A percentile compares a stretch with the other conserved stretches of the same genome.
Evolutionary conservation across 2,113 vertebrate species (phyloP).

Genomic region (Taurulus bubalis): DNA sequence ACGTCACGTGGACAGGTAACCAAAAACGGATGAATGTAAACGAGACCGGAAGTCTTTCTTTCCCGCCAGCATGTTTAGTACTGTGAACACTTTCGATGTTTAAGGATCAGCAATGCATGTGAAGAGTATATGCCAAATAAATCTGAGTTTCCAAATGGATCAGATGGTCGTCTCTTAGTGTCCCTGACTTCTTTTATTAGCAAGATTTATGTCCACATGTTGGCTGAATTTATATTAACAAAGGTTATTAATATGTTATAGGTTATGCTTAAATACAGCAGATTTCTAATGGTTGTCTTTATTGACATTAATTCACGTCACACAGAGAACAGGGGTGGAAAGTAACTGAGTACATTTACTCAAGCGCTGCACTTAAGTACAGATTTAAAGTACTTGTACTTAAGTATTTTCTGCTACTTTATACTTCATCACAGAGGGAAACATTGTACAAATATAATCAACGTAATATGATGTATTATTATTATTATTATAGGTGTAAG

Average conservation of each 20-base stretch:
- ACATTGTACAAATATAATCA: not conserved
- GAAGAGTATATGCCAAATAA: slow-evolving; percentile 78
- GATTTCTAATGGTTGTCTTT: not conserved
- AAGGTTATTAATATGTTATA: not conserved
- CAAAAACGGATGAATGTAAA: slow-evolving; percentile 60
- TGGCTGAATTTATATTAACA: not conserved
- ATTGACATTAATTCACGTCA: not conserved
- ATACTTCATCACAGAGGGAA: not conserved
- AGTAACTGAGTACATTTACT: not conserved
- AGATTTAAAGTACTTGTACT: not conserved
- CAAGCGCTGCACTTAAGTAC: not conserved
- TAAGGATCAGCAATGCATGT: slow-evolving; percentile 80
- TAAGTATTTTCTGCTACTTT: not conserved
- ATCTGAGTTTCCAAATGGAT: slow-evolving; percentile 56
- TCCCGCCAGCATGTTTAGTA: slow-evolving; percentile 81
- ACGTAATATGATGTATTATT: not conserved
- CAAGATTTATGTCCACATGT: not conserved
- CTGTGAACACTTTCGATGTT: slow-evolving; percentile 75
- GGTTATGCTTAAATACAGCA: not conserved
- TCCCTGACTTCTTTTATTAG: not conserved
- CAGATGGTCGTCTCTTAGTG: slow-evolving; percentile 14
- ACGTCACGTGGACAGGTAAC: slow-evolving; percentile 41
- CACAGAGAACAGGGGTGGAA: not conserved
- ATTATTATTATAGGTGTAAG: not conserved
- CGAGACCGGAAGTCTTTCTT: slow-evolving; percentile 45